phyloP scores from a whole-genome alignment of 2,888 invertebrate genomes.

The Chrysolina oricalcia region DNA sequence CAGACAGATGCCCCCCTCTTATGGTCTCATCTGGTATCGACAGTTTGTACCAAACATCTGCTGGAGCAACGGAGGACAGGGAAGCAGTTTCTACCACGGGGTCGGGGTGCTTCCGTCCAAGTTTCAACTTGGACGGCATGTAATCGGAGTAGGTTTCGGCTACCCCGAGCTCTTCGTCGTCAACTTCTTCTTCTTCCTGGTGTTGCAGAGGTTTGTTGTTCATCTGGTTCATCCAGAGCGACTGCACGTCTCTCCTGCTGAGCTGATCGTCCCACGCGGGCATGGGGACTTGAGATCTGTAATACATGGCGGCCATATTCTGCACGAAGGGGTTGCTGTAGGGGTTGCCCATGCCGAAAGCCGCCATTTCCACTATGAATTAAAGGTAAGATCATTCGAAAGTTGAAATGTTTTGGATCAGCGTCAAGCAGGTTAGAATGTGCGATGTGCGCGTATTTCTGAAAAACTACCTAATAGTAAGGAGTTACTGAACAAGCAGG shows the following conservation, averaged over 20 bases:
- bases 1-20: constrained; percentile 90
- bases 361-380: constrained; percentile 79
- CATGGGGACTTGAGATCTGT: constrained; percentile 61
- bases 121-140: constrained; percentile 95
- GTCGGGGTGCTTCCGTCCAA: constrained; percentile 98
- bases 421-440: neutral
- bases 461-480: neutral
- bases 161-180: constrained; percentile 97
- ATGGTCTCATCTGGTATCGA: constrained; percentile 90
- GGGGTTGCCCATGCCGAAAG: constrained; percentile 72
- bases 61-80: constrained; percentile 94
- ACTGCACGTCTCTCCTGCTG: constrained; percentile 75
- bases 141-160: constrained; percentile 99
- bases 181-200: constrained; percentile 74
- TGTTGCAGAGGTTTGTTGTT: constrained; percentile 64
- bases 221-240: constrained; percentile 76
- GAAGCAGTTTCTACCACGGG: constrained; percentile 99
- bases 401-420: neutral
- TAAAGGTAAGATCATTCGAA: constrained; percentile 18
- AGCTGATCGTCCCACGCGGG: constrained; percentile 68
- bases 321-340: constrained; percentile 69
- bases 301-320: constrained; percentile 66
- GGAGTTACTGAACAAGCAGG: neutral
- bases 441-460: neutral
- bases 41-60: constrained; percentile 91